Evolutionary conservation across 2,113 vertebrate species (phyloP).

Genomic region (Rallus limicola): DNA sequence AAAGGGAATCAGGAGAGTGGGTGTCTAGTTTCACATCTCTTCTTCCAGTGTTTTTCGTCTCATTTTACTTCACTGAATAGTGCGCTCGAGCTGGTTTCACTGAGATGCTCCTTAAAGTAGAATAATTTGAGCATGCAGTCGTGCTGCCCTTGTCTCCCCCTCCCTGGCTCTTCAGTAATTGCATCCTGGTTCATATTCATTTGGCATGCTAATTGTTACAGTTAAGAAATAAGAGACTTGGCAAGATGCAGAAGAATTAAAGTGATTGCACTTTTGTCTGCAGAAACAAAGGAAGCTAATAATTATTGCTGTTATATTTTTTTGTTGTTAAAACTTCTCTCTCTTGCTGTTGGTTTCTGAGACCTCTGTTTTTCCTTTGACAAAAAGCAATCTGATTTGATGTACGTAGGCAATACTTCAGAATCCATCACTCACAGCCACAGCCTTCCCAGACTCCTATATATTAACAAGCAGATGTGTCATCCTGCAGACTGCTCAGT

Average conservation of each 20-base stretch:
- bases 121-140: neutral
- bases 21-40: neutral
- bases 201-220: constrained; percentile 2
- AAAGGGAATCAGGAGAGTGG: neutral
- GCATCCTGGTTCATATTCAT: neutral
- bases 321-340: constrained; percentile 22
- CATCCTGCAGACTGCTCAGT: constrained; percentile 26
- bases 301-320: neutral
- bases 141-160: neutral
- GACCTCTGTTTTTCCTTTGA: neutral
- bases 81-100: neutral
- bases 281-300: constrained; percentile 22
- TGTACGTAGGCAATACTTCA: neutral
- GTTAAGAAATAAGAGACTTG: constrained; percentile 32
- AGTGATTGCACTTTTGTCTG: constrained; percentile 51
- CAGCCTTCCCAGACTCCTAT: neutral
- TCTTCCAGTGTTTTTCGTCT: neutral
- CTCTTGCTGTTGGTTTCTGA: neutral
- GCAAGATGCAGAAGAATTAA: constrained; percentile 21
- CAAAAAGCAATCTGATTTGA: constrained; percentile 9
- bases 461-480: constrained; percentile 28
- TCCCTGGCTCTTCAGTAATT: neutral
- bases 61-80: neutral
- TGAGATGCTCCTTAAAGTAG: neutral
- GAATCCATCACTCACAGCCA: constrained; percentile 33